Percentiles rank a stretch among this genome's conserved stretches.
Evolutionary conservation across 2,113 vertebrate genomes (phyloP).

Genomic region (Ciconia maguari): DNA sequence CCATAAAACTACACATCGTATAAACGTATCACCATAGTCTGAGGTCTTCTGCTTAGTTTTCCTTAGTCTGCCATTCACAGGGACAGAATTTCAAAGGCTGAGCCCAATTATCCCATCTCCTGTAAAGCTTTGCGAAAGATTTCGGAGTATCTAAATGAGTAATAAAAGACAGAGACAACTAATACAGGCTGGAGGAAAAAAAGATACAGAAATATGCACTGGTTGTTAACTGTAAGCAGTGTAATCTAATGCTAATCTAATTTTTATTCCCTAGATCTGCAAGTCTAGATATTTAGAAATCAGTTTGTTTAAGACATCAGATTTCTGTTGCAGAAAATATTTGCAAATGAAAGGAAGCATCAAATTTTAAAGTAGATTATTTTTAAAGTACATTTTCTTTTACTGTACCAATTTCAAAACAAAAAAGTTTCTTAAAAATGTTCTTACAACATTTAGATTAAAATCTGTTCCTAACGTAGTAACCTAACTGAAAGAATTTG

Average conservation of each 20-base stretch:
- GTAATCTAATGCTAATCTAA: neutral
- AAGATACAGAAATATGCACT: neutral
- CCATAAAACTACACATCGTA: neutral
- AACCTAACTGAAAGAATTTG: neutral
- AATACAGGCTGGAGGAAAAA: neutral
- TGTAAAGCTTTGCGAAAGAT: neutral
- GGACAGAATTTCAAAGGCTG: neutral
- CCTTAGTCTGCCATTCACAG: neutral
- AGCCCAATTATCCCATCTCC: neutral
- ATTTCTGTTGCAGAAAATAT: neutral
- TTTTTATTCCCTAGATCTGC: neutral
- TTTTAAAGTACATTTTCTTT: neutral
- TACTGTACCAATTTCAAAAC: neutral
- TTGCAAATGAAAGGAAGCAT: neutral
- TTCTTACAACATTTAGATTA: neutral
- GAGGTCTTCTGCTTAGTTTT: neutral
- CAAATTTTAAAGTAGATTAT: neutral
- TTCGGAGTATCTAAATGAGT: neutral
- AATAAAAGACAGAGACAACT: neutral
- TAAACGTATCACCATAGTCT: neutral
- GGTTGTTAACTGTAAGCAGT: neutral
- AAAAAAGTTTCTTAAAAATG: neutral
- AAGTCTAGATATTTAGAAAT: neutral
- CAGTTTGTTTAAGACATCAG: neutral
- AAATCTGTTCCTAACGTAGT: neutral